Base-by-base conservation (phyloP, 2,113 vertebrate species). In the Aegithalos caudatus region DNA sequence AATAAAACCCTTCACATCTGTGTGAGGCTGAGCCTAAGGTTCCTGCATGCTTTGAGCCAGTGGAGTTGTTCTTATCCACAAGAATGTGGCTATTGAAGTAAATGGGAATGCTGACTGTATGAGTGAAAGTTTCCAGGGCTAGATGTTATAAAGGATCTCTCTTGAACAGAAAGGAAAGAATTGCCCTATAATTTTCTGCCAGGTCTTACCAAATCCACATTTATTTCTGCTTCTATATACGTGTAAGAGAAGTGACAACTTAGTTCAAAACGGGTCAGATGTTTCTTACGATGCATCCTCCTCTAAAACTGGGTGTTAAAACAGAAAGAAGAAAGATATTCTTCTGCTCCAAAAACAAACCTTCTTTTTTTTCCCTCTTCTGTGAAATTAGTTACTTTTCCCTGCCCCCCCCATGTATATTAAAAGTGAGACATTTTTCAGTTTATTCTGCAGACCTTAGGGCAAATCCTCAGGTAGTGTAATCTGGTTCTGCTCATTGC, bases 71-170 rank as follows among this genome's bases (percentile, higher is more conserved):
- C 81, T 85, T 61, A n/a, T 35, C 79, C 85, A 65, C 80, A 93
- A 95, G 88, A 96, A 88, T 69, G 83, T 3, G 1, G 65, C 80
- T 60, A 45, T 61, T 93, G 80, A 94, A 88, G 53, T 67, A 48
- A 67, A 60, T 0, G 5, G 90, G 80, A 94, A 76, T 93, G 48
- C 48, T 78, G 77, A 71, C 69, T 72, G 71, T 10, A 60, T 79
- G 79, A 95, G 82, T 80, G 82, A 90, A 74, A 95, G 40, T 95
- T 97, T 97, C 96, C 90, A 96, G 72, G 60, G 37, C 88, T 81
- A 60, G 31, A 71, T 81, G 66, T 84, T 74, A 51, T 50, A 65
- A 90, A 90, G 73, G 42, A 86, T 86, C 61, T 96, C 64, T 25
- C 64, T 95, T 90, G 76, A 90, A 93, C 72, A 90, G 79, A 81